A percentile compares a stretch with the other conserved stretches of the same genome.
These are phyloP conservation scores for Alsophila aescularia DNA, from an alignment of 2,888 invertebrate species.

Conservation along the genomic window DNA sequence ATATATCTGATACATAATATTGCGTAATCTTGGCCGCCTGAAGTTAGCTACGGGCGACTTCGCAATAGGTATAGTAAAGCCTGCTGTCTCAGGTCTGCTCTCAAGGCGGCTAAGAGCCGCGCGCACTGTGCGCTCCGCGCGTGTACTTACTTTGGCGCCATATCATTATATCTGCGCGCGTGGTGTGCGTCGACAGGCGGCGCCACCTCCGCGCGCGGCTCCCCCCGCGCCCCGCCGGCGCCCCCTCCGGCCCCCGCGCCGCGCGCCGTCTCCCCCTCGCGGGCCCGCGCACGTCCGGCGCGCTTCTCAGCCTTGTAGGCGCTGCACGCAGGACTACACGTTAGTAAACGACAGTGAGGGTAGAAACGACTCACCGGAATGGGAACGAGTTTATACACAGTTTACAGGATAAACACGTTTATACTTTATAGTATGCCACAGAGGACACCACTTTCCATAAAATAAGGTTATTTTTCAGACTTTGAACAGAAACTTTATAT, in stretches of 20 bases:
- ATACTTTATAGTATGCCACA: no score
- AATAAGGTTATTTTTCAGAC: no score
- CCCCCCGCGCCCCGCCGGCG: constrained; percentile 68
- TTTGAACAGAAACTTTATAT: no score
- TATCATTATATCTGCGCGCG: constrained; percentile 91
- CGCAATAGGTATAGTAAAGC: no score
- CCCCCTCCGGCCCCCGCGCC: constrained; percentile 32
- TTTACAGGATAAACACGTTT: no score
- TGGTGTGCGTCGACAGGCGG: constrained; percentile 83
- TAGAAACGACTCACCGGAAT: constrained; percentile 7
- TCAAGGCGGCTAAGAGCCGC: no score
- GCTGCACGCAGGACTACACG: constrained; percentile 48
- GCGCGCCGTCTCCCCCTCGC: constrained; percentile 30
- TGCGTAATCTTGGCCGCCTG: no score
- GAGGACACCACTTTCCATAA: no score
- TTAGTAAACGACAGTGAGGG: background rate
- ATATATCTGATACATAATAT: no score
- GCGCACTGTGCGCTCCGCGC: no score
- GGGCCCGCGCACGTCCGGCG: constrained; percentile 35
- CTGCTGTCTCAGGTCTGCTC: no score
- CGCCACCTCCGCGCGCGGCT: constrained; percentile 59
- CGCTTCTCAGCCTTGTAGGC: constrained; percentile 79
- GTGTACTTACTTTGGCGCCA: constrained; percentile 93
- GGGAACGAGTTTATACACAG: background rate
- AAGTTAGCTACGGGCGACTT: no score